Evolutionary conservation across 2,888 invertebrate species (phyloP).

Genomic region (Caenorhabditis parvicauda): DNA sequence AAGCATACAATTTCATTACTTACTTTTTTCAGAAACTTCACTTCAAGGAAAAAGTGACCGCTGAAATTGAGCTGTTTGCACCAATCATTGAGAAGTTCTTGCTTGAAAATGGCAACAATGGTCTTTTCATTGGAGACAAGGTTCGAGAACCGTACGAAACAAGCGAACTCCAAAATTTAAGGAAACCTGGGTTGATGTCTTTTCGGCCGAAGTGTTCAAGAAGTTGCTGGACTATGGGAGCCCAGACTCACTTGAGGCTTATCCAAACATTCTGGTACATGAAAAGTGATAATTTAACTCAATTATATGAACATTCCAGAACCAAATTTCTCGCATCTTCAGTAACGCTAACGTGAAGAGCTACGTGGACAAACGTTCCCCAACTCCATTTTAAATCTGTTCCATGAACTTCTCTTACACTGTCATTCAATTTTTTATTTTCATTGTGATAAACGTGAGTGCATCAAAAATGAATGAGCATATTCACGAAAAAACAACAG

Average conservation of each 20-base stretch:
- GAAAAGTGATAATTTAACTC: background rate
- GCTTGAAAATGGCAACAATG: conserved; percentile 48
- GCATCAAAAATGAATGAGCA: too few relatives aligned
- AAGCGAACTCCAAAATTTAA: conserved; percentile 1
- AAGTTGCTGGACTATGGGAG: conserved; percentile 49
- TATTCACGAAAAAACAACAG: too few relatives aligned
- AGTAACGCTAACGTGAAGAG: conserved; percentile 46
- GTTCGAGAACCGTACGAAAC: conserved; percentile 11
- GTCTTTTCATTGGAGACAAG: conserved; percentile 46
- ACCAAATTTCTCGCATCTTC: conserved; percentile 49
- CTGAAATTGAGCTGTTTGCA: conserved; percentile 48
- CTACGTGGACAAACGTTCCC: conserved; percentile 36
- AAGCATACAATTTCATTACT: too few relatives aligned
- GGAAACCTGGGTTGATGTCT: conserved; percentile 58
- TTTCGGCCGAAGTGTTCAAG: conserved; percentile 52
- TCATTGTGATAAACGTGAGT: too few relatives aligned
- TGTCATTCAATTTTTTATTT: too few relatives aligned
- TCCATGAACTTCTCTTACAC: too few relatives aligned
- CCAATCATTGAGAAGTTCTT: conserved; percentile 51
- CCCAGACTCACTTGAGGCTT: conserved; percentile 48
- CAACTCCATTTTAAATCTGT: conserved; percentile 21
- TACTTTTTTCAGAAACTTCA: conserved; percentile 17
- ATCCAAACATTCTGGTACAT: conserved; percentile 44
- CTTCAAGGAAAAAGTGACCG: conserved; percentile 48
- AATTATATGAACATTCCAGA: conserved; percentile 20